Base-by-base conservation (phyloP, 64 coral and sea anemone genomes). In the Montipora sp. region DNA sequence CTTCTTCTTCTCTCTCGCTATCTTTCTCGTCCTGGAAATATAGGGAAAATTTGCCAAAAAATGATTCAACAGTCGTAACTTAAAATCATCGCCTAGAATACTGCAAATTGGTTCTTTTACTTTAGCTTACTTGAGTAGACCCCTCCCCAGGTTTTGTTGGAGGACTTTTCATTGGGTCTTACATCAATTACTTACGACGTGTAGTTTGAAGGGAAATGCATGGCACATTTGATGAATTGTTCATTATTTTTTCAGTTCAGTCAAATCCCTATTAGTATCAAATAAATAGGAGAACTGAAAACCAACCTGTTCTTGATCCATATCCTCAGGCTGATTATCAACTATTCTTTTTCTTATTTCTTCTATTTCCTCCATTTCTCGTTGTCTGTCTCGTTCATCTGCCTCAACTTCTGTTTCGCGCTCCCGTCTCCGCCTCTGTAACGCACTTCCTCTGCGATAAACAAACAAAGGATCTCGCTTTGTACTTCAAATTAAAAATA, bases 341-440 rank as follows among this genome's bases (percentile, higher is more conserved):
- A 93, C 89, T 48, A 98, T 74, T 85, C 91, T 89, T 82, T 96
- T 98, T 59, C 94, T 89, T 59, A 98, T 98, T 53, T 98, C 97
- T 90, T 98, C 97, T n/a, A 98, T 98, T 55, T 98, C 97, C 59
- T 98, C 97, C 59, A 98, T 73, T 75, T 98, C 97, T 66, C 95
- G 91, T 71, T 98, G 97, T 46, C 92, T 68, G 73, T 98, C 97
- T 94, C 94, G 81, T n/a, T 98, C 97, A 59, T 98, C 97, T 5
- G 91, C 18, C 66, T 98, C 97, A 24, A 94, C 91, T 71, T 98
- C 97, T 18, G 69, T 23, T 24, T 96, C 92, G 8, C 97, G 72
- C 73, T 95, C 97, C 6, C 92, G 91, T 3, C 91, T 88, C 5
- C 97, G 81, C 84, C 97, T 93, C 15, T 88, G 89, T n/a, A 96